Evolutionary conservation across 2,113 vertebrate genomes (phyloP).

Genomic region (Ceyx melanurus): DNA sequence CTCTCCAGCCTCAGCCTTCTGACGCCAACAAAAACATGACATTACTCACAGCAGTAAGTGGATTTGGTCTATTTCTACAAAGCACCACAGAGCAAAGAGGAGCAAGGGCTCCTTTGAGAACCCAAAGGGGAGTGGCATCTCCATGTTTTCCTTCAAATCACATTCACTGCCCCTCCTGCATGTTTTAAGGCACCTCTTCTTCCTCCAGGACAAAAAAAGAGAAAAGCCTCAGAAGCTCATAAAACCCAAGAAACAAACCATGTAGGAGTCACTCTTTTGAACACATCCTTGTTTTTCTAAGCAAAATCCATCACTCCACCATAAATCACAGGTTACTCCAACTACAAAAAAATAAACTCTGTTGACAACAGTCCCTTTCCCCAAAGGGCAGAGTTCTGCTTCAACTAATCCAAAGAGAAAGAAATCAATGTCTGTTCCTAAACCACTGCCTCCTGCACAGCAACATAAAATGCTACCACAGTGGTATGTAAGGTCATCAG

Average conservation of each 20-base stretch:
- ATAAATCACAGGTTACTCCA: conserved; percentile 43
- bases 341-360: conserved; percentile 45
- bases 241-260: conserved; percentile 29
- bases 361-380: conserved; percentile 26
- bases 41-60: neutral
- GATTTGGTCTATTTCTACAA: neutral
- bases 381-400: conserved; percentile 49
- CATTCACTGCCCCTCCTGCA: neutral
- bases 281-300: conserved; percentile 43
- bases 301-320: conserved; percentile 30
- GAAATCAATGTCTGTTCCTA: conserved; percentile 42
- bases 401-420: conserved; percentile 50
- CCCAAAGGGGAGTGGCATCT: neutral
- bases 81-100: neutral
- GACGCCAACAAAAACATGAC: conserved; percentile 34
- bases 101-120: conserved; percentile 18
- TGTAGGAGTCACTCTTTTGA: conserved; percentile 34
- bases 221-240: neutral
- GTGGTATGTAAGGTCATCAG: conserved; percentile 59
- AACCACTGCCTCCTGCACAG: conserved; percentile 43
- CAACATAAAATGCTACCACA: conserved; percentile 54
- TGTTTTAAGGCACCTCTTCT: neutral
- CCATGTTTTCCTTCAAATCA: neutral
- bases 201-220: neutral
- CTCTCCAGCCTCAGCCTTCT: neutral